phyloP scores from a whole-genome alignment of 2,888 invertebrate genomes.

The Ceratothoa steindachneri region DNA sequence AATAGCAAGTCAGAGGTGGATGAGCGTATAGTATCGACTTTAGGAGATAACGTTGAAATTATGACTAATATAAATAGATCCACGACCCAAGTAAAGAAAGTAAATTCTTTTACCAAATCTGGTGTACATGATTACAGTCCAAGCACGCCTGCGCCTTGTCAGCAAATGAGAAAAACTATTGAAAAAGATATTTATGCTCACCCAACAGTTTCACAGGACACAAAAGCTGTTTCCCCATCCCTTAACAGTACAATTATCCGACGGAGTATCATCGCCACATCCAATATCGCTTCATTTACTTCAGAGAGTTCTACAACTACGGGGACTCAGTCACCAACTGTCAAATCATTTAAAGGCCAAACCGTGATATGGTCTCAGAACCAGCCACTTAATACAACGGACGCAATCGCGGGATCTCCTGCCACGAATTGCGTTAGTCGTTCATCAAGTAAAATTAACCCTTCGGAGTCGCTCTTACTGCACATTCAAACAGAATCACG shows the following conservation, averaged over 20 bases:
- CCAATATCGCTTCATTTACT: neutral
- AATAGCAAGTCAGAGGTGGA: neutral
- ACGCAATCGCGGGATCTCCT: neutral
- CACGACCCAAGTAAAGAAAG: neutral
- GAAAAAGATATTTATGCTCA: neutral
- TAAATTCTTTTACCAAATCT: neutral
- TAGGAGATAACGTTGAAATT: neutral
- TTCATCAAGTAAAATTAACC: neutral
- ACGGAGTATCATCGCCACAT: neutral
- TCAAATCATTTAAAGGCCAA: neutral
- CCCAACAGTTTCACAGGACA: neutral
- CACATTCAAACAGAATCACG: neutral
- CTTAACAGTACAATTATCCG: neutral
- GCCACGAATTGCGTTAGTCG: neutral
- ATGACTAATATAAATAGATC: neutral
- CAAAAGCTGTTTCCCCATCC: neutral
- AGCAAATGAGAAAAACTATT: neutral
- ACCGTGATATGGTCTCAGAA: neutral
- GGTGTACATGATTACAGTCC: neutral
- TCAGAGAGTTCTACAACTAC: slow-evolving; percentile 16
- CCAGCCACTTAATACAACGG: neutral
- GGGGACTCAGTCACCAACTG: neutral
- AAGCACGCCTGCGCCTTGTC: neutral
- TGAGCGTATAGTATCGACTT: neutral
- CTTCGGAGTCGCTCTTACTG: neutral